Percentiles rank a stretch among this genome's conserved stretches.
Conservation (phyloP, 1,140 invertebrate genomes). For the Caerostris extrusa region DNA sequence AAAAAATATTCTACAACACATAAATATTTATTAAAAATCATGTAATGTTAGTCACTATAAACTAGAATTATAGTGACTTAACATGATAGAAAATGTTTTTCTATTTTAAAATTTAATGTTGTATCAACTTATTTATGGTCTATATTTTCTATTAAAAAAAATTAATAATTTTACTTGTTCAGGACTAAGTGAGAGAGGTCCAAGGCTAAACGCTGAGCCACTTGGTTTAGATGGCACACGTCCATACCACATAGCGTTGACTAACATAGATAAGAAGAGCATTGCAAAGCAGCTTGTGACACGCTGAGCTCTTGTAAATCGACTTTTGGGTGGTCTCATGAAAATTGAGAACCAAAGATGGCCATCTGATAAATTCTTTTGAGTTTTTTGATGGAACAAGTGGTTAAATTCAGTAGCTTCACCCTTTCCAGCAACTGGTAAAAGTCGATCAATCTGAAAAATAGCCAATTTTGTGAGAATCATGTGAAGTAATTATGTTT, state of each 20-base stretch:
- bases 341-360: conserved; percentile 85
- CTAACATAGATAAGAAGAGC: conserved; percentile 84
- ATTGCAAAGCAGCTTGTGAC: conserved; percentile 84
- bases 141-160: not conserved
- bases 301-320: conserved; percentile 83
- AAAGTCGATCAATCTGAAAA: conserved; percentile 83
- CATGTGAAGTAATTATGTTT: no score
- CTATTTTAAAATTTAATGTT: no score
- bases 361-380: conserved; percentile 83
- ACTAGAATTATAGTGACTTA: no score
- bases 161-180: conserved; percentile 80
- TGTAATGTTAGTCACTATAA: no score
- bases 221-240: conserved; percentile 78
- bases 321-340: conserved; percentile 83
- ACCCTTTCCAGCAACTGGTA: conserved; percentile 83
- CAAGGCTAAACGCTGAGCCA: conserved; percentile 81
- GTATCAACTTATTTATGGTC: no score
- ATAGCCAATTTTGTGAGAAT: not conserved
- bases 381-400: conserved; percentile 82
- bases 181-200: conserved; percentile 82
- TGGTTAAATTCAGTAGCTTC: conserved; percentile 82
- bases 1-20: no score
- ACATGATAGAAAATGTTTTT: no score
- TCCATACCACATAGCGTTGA: conserved; percentile 85
- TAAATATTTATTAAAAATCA: no score